Percentiles rank a stretch among this genome's conserved stretches.
phyloP scores from a whole-genome alignment of 2,797 vertebrate species.

The Cyprinella venusta region DNA sequence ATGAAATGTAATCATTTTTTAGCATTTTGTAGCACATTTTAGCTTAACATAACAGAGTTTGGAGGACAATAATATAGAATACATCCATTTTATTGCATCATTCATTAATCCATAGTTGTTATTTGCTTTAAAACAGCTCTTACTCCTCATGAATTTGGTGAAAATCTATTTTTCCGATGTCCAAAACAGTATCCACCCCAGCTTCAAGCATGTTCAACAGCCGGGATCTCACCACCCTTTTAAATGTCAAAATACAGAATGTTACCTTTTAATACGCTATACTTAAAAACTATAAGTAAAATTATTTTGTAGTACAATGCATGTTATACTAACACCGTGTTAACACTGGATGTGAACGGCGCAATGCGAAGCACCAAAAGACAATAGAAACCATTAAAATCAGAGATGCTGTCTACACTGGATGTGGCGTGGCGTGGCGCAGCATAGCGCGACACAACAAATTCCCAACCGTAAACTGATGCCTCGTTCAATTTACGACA shows the following conservation, averaged over 20 bases:
- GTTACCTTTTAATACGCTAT: not conserved
- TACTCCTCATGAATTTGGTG: constrained; percentile 22
- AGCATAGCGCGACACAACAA: no score
- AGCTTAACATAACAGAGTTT: not conserved
- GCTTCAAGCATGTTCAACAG: constrained; percentile 17
- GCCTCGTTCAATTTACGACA: no score
- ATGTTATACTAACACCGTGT: not conserved
- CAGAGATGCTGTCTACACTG: no score
- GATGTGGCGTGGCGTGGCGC: no score
- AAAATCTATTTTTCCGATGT: constrained; percentile 26
- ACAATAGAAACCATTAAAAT: no score
- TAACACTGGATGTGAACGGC: no score
- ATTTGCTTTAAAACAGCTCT: not conserved
- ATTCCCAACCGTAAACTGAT: no score
- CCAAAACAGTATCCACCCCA: not conserved
- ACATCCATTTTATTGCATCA: not conserved
- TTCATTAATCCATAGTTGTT: not conserved
- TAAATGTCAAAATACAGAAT: not conserved
- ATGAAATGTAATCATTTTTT: not conserved
- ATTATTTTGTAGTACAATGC: not conserved
- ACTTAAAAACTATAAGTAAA: not conserved
- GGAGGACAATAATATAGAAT: not conserved
- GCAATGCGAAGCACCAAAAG: no score
- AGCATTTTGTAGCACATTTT: not conserved
- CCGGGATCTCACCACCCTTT: constrained; percentile 24